Evolutionary conservation across 2,797 vertebrate species (phyloP), one percentile per base, ranked within the genome.

Genomic region (Xyrichtys novacula): DNA sequence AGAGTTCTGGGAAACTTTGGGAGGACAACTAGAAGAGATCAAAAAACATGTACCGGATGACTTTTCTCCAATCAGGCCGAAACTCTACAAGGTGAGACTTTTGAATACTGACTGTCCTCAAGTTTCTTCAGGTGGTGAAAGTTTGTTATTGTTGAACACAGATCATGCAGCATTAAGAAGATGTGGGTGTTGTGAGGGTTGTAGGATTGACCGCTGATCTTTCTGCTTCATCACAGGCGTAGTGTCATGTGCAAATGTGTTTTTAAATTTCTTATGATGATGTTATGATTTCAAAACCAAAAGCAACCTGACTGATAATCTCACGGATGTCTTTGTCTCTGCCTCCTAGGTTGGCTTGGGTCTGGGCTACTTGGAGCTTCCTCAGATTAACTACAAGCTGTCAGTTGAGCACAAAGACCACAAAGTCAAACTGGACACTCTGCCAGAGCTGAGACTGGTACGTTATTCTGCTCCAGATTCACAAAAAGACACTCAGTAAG

Each of bases 381-480:
- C 98, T 10, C 98, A 99, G 90, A 96, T 99, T 65, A 98, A 99
- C 94, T 99, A 99, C 92, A 97, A 95, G 88, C 96, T 99, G 54
- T 99, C 97, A 0, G 97, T 99, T 46, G 98, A 99, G 70, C 98
- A 99, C 89, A 97, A 96, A 91, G 95, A 95, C 80, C 75, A 66
- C 54, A 96, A 96, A 70, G 86, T 96, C 60, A 96, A 96, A 85
- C 93, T 98, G 80, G 97, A 99, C 76, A 94, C 96, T 9, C 71
- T 96, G 83, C 98, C 98, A 0, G 94, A 97, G 81, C 94, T 96
- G 84, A 94, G 98, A 77, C 94, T 99, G 96, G 98, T 99, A 89
- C 1, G 80, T 85, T 26, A 15, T 29, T 15, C 57, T 49, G 42
- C 69, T 20, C 15, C 7, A 17, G 19, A 15, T 42, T 46, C 23